These are phyloP conservation scores for Stictocephala bisonia DNA, from an alignment of 2,888 invertebrate genomes.

Conservation along the genomic window DNA sequence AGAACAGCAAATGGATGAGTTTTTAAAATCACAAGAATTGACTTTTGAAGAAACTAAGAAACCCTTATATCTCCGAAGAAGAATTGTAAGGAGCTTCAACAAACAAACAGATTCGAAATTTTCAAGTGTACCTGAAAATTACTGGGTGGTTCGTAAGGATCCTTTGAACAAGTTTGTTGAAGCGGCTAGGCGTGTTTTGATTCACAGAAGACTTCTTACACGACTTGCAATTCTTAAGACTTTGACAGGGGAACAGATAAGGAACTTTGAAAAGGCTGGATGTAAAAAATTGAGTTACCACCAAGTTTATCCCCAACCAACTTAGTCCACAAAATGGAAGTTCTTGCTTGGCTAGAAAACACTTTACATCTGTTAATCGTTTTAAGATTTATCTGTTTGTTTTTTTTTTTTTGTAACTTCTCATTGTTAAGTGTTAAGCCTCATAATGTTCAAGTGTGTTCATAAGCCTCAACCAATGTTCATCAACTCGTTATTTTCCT, in stretches of 20 bases:
- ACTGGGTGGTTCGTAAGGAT: slow-evolving; percentile 1
- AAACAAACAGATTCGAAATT: neutral
- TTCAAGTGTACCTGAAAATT: neutral
- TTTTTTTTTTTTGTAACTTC: no score
- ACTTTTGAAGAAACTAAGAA: neutral
- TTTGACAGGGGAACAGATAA: neutral
- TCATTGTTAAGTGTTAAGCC: no score
- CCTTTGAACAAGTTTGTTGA: slow-evolving; percentile 27
- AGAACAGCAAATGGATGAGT: neutral
- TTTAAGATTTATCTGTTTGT: no score
- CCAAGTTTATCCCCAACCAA: no score
- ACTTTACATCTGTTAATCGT: no score
- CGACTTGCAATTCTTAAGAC: slow-evolving; percentile 6
- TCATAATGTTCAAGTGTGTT: no score
- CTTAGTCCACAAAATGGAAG: no score
- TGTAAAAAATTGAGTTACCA: no score
- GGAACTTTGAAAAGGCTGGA: neutral
- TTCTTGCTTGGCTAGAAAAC: no score
- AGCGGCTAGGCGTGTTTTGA: slow-evolving; percentile 12
- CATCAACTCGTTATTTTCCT: no score
- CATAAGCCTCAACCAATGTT: no score
- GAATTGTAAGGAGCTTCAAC: neutral
- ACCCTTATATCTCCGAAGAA: slow-evolving; percentile 1
- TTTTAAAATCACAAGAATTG: neutral
- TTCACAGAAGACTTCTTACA: slow-evolving; percentile 2